These are phyloP conservation scores for Epinotia bilunana DNA, from an alignment of 2,888 invertebrate genomes.

Conservation along the genomic window DNA sequence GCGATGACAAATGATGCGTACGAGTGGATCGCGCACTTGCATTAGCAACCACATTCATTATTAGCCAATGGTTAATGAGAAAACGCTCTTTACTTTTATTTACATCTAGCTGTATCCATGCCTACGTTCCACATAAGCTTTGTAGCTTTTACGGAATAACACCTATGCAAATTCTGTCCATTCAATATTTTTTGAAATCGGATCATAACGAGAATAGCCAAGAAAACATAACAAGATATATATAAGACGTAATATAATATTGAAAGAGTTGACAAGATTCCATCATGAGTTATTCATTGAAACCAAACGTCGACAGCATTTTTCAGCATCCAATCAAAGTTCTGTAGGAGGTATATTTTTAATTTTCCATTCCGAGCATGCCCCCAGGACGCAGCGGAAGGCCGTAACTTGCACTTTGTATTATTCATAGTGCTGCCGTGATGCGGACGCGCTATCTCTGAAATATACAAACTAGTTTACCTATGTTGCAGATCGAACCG, in stretches of 20 bases:
- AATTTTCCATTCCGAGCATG: conserved; percentile 45
- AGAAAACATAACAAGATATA: neutral
- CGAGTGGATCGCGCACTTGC: conserved; percentile 73
- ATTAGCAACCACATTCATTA: conserved; percentile 80
- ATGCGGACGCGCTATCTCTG: conserved; percentile 58
- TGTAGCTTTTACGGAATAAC: neutral
- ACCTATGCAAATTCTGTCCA: neutral
- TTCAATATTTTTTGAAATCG: neutral
- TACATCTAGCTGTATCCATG: conserved; percentile 22
- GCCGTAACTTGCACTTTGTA: conserved; percentile 60
- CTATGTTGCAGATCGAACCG: conserved; percentile 8
- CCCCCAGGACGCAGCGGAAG: conserved; percentile 47
- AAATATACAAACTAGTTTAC: conserved; percentile 43
- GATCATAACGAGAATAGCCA: neutral
- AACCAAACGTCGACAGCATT: conserved; percentile 45
- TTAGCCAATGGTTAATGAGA: conserved; percentile 74
- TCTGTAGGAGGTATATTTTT: conserved; percentile 42
- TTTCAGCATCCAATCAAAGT: conserved; percentile 43
- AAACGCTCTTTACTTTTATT: conserved; percentile 63
- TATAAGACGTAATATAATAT: neutral
- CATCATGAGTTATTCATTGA: conserved; percentile 42
- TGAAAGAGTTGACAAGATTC: conserved; percentile 17
- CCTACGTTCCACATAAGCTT: neutral
- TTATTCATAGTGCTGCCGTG: conserved; percentile 62
- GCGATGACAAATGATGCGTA: conserved; percentile 80